Evolutionary conservation across 2,113 vertebrate genomes (phyloP).

Genomic region (Columba janthina): DNA sequence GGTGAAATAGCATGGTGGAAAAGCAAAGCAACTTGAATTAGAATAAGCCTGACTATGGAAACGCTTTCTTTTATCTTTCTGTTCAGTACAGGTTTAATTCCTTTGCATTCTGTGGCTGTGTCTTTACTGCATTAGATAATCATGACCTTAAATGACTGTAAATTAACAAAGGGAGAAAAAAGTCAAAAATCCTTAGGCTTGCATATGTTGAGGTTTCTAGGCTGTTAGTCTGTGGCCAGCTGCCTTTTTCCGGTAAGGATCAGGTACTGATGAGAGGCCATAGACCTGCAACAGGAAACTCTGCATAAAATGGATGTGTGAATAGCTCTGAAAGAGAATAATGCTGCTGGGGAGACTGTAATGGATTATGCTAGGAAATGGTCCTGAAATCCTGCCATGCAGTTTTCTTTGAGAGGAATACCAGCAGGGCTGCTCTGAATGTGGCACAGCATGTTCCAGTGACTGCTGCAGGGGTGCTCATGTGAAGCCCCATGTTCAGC

Average conservation of each 20-base stretch:
- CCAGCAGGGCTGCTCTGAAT: neutral
- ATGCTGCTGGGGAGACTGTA: neutral
- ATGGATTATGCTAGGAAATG: neutral
- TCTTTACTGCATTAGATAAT: neutral
- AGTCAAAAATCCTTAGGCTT: neutral
- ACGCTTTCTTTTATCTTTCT: neutral
- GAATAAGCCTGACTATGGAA: neutral
- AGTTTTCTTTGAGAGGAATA: neutral
- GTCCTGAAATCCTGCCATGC: slow-evolving; percentile 9
- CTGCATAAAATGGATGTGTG: neutral
- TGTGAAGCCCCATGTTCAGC: neutral
- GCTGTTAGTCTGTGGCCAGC: neutral
- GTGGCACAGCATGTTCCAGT: neutral
- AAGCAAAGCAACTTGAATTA: neutral
- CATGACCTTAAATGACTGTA: neutral
- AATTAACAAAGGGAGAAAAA: neutral
- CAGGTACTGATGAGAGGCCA: neutral
- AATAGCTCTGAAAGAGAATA: neutral
- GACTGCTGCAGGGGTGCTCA: slow-evolving; percentile 16
- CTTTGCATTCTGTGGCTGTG: neutral
- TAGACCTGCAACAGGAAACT: neutral
- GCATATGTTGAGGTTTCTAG: neutral
- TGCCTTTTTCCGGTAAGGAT: neutral
- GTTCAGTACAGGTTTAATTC: neutral
- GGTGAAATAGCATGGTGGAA: neutral